Conservation (phyloP, 2,888 invertebrate genomes). For the Protophormia terraenovae region DNA sequence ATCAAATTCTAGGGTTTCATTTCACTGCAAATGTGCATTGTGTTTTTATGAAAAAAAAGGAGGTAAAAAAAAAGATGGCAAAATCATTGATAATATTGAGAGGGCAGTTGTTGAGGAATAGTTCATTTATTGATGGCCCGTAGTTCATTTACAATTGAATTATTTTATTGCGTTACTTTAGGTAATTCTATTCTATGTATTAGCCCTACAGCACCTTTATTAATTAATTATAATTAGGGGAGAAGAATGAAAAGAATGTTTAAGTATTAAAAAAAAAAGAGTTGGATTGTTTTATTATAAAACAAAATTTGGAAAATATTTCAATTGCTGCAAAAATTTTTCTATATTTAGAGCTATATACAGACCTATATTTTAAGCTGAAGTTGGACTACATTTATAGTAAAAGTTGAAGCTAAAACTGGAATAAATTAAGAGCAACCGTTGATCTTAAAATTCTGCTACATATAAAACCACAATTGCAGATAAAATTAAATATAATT, state of each 20-base stretch:
- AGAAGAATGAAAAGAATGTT: not conserved
- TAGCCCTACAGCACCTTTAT: slow-evolving; percentile 51
- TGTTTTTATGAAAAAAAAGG: not conserved
- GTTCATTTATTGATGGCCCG: slow-evolving; percentile 46
- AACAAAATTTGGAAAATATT: too few relatives aligned
- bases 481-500: too few relatives aligned
- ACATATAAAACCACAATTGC: too few relatives aligned
- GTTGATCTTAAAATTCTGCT: too few relatives aligned
- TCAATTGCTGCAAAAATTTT: too few relatives aligned
- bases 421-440: too few relatives aligned
- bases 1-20: slow-evolving; percentile 53
- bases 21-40: not conserved
- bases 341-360: too few relatives aligned
- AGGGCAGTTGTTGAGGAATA: slow-evolving; percentile 51
- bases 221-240: slow-evolving; percentile 61
- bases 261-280: not conserved
- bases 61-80: slow-evolving; percentile 43
- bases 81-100: slow-evolving; percentile 60
- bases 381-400: too few relatives aligned
- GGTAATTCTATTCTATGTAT: not conserved
- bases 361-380: too few relatives aligned
- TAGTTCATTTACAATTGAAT: slow-evolving; percentile 52
- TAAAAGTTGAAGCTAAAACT: too few relatives aligned
- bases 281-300: not conserved
- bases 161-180: slow-evolving; percentile 47